Base-by-base conservation (phyloP, 2,797 vertebrate species). In the Otolemur crassicaudatus region DNA sequence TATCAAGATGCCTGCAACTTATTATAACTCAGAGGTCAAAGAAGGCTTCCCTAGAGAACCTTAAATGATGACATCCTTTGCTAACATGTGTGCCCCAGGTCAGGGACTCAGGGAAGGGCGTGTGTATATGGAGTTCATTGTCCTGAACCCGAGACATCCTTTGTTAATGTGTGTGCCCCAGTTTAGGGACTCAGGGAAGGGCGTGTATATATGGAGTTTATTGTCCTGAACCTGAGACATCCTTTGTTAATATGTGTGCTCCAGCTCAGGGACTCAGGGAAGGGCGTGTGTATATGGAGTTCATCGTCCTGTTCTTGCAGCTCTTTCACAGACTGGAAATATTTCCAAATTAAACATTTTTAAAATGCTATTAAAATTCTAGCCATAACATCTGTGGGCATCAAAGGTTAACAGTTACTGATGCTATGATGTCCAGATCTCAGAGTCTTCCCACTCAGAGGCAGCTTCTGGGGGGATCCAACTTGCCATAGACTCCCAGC, bases 131-230 rank as follows among this genome's bases (percentile, higher is more conserved):
- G 8, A 22, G 12, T 40, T 27, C 37, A 2, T 7, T 34, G 17
- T 34, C 31, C 58, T 29, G 34, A 14, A 14, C 14, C 11, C 7
- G 49, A 12, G 49, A 53, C 14, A 14, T 53, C 49, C 0, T 16
- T 6, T 34, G 46, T 31, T 20, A 31, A 40, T 20, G 10, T 13
- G 0, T 2, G 2, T 37, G 60, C 16, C 14, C 40, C 40, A 17
- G 1, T 4, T 22, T 0, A 43, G 11, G 29, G 20, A 0, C 29
- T 63, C 25, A 53, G 72, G 29, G 46, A 58, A 14, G 43, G 53
- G 22, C 43, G 14, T 13, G 17, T 0, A 12, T 23, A 0, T 3
- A 0, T 2, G 60, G 8, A 22, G 12, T 40, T 27, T n/a, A 2
- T 5, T 34, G 12, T 34, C 31, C 58, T 29, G 34, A 14, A 14